Evolutionary conservation across 2,888 invertebrate genomes (phyloP), one percentile per base, ranked within the genome.

Genomic region (Mesorhabditis sp.): DNA sequence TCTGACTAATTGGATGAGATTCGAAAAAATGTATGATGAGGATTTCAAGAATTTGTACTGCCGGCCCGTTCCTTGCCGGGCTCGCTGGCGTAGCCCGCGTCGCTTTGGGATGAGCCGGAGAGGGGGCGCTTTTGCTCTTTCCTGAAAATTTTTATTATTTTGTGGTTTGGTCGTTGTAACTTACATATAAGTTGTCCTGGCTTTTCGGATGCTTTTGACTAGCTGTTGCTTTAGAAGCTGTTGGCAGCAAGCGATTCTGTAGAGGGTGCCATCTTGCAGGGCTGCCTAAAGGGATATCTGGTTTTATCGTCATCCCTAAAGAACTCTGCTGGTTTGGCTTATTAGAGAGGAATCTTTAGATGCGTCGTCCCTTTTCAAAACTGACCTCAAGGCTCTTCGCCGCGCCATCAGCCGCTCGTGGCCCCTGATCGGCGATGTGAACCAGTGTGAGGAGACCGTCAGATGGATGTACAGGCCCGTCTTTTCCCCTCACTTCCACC

Each of bases 51-150:
- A 28, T 28, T 28, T 28, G 28, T 28, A 28, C 28, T 28, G 28
- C 28, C 28, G 28, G 15, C 7, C 28, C 44, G 68, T 41, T 76
- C 76, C 45, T 78, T 78, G 4, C 78, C 70, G 4, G 74, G 74
- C 67, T 80, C 80, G 15, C 77, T 77, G 7, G 73, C 80, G 67
- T 80, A 80, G 13, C 80, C 80, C 44, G 78, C 80, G 66, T 80
- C 80, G 3, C 76, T 76, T 67, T 76, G 78, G 63, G 76, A 76
- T 0, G 80, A 80, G 58, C 80, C 80, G 65, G 76, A 77, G 65
- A 78, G 45, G 5, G 80, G 80, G 63, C 80, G 77, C 62, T 73
- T 66, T 4, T 65, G 69, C 67, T 78, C 75, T 7, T 68, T 67
- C 7, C 70, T 70, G 70, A 64, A 72, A 72, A 41, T 15, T 41